phyloP scores from a whole-genome alignment of 2,888 invertebrate genomes.

The Ptilodon capucinus region DNA sequence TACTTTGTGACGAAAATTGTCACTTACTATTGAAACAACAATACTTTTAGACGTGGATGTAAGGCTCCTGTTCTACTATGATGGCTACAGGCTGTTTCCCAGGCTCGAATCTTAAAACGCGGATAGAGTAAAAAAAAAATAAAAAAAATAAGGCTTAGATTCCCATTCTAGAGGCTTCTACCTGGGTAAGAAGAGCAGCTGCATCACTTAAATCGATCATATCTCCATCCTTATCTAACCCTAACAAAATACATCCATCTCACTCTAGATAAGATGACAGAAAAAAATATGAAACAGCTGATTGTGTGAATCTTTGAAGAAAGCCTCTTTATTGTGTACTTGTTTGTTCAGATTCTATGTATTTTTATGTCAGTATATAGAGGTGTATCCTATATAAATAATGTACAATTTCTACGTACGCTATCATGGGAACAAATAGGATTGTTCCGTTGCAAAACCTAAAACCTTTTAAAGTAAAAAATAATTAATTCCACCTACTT shows the following conservation, averaged over 20 bases:
- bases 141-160: constrained; percentile 56
- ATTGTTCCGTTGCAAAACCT: too few species aligned
- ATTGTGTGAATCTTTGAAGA: constrained; percentile 21
- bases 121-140: constrained; percentile 38
- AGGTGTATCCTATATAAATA: not conserved
- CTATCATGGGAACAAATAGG: too few species aligned
- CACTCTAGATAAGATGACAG: constrained; percentile 49
- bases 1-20: too few species aligned
- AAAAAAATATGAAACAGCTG: constrained; percentile 35
- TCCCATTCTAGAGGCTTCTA: constrained; percentile 59
- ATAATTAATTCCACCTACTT: too few species aligned
- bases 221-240: constrained; percentile 43
- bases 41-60: too few species aligned
- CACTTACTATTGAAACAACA: too few species aligned
- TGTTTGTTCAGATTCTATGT: constrained; percentile 25
- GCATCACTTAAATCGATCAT: constrained; percentile 67
- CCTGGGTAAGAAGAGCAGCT: constrained; percentile 70
- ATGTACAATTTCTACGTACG: not conserved
- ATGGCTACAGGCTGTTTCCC: not conserved
- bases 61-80: too few species aligned
- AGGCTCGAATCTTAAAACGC: constrained; percentile 10
- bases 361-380: constrained; percentile 17
- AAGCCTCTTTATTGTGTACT: constrained; percentile 24
- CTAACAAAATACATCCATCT: constrained; percentile 30
- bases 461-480: too few species aligned